phyloP scores from a whole-genome alignment of 2,888 invertebrate species.

The Tetanocera ferruginea region DNA sequence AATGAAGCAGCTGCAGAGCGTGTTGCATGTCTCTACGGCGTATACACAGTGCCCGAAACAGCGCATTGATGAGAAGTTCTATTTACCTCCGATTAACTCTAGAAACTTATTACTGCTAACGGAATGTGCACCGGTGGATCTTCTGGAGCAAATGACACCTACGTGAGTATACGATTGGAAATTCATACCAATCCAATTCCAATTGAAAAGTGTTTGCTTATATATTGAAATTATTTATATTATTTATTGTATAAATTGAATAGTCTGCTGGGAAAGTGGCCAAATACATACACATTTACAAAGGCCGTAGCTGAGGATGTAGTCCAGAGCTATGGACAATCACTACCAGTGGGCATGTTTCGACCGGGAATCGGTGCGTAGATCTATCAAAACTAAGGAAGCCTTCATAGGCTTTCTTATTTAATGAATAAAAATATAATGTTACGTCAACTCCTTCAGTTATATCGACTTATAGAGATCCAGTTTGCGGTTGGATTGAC shows the following conservation, averaged over 20 bases:
- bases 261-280: constrained; percentile 80
- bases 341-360: constrained; percentile 85
- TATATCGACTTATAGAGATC: constrained; percentile 79
- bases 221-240: background rate
- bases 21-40: constrained; percentile 75
- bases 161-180: constrained; percentile 62
- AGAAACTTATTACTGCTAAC: constrained; percentile 71
- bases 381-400: too few relatives aligned
- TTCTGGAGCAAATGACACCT: constrained; percentile 72
- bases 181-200: too few relatives aligned
- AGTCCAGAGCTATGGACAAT: constrained; percentile 76
- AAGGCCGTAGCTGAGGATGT: constrained; percentile 90
- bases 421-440: background rate
- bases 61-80: constrained; percentile 73
- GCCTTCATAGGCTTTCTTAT: too few relatives aligned
- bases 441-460: constrained; percentile 70
- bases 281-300: constrained; percentile 93
- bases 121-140: constrained; percentile 71
- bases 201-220: too few relatives aligned
- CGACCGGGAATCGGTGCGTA: constrained; percentile 84
- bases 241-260: too few relatives aligned
- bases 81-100: constrained; percentile 72
- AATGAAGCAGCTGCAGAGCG: constrained; percentile 72
- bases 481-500: constrained; percentile 88
- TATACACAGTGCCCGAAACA: constrained; percentile 72